Conservation (phyloP, 2,113 vertebrate species). For the Mixornis gularis region DNA sequence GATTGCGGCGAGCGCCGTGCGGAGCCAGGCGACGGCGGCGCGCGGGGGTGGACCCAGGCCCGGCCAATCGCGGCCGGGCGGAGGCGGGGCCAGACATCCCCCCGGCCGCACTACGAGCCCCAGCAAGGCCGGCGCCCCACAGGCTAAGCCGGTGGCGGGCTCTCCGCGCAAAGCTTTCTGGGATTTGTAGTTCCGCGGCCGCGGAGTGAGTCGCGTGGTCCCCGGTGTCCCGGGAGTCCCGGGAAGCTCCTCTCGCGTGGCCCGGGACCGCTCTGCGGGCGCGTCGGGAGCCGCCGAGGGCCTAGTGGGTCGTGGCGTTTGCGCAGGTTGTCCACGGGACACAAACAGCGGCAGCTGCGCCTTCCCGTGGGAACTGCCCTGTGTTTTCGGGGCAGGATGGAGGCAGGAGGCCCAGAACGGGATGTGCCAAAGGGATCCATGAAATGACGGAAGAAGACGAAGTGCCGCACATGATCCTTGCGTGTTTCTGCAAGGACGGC, state of each 20-base stretch:
- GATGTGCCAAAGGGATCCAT: accelerated
- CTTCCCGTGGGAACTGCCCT: accelerated
- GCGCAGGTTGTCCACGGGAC: accelerated
- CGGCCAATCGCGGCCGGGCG: neutral
- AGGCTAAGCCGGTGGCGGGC: accelerated
- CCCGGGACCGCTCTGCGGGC: accelerated
- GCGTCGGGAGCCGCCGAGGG: neutral
- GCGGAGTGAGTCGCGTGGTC: accelerated
- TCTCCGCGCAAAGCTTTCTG: neutral
- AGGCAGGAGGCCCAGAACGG: too few species aligned
- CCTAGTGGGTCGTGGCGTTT: accelerated
- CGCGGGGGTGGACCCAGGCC: neutral
- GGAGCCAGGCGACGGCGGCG: neutral
- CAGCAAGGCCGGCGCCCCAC: neutral
- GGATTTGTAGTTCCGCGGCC: neutral
- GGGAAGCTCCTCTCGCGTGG: neutral
- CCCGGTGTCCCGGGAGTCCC: neutral
- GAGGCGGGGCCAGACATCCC: neutral
- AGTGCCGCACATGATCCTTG: accelerated
- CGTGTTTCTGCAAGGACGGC: accelerated
- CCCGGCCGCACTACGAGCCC: neutral
- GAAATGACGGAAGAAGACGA: accelerated
- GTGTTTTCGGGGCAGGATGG: neutral
- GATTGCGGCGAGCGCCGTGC: neutral
- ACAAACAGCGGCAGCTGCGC: neutral